Percentiles rank a stretch among this genome's conserved stretches.
phyloP scores from a whole-genome alignment of 30 jellyfish, hydroid and myxozoan genomes.

The Aurelia coerulea region DNA sequence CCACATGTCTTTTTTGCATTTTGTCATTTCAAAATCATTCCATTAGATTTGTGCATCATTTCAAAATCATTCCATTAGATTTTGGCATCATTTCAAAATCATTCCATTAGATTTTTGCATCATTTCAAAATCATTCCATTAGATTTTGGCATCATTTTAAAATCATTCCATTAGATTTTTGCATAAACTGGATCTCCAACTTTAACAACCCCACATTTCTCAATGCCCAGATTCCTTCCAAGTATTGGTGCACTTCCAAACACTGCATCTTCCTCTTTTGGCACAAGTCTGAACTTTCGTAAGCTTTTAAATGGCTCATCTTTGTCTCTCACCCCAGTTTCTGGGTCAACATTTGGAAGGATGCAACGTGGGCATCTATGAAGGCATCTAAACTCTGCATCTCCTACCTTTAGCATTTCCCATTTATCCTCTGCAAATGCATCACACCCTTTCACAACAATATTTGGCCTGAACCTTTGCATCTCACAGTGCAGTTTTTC shows the following conservation, averaged over 20 bases:
- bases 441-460: conserved; percentile 40
- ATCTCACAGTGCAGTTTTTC: conserved; percentile 11
- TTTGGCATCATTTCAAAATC: no score
- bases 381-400: conserved; percentile 46
- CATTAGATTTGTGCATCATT: no score
- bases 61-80: no score
- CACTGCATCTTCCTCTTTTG: conserved; percentile 44
- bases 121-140: no score
- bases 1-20: no score
- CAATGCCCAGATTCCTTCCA: conserved; percentile 61
- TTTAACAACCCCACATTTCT: conserved; percentile 26
- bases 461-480: conserved; percentile 70
- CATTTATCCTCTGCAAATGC: conserved; percentile 71
- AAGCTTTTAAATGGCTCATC: conserved; percentile 61
- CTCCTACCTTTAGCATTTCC: conserved; percentile 36
- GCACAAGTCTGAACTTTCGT: conserved; percentile 52
- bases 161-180: no score
- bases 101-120: no score
- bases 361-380: conserved; percentile 64
- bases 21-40: no score
- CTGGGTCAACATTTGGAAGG: conserved; percentile 63
- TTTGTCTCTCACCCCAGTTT: conserved; percentile 48
- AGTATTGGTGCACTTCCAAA: conserved; percentile 54
- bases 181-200: conserved; percentile 69
- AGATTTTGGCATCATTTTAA: no score